Conservation (phyloP, 2,888 invertebrate species). For the Venustoraphidia nigricollis region DNA sequence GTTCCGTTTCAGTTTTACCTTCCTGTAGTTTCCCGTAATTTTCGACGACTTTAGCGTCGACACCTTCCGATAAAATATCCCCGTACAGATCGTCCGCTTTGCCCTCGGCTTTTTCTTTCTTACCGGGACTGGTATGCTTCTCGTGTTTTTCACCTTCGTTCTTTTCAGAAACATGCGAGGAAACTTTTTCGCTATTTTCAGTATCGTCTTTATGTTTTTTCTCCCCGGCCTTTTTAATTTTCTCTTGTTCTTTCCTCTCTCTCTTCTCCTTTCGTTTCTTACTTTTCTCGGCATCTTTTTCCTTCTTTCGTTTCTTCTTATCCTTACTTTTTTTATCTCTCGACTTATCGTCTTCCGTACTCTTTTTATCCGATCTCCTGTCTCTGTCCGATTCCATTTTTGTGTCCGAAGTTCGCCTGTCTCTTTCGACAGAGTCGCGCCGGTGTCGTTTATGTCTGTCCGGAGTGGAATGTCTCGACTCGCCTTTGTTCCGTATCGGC, state of each 20-base stretch:
- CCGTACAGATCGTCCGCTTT: constrained; percentile 31
- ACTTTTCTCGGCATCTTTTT: constrained; percentile 30
- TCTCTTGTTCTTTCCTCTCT: constrained; percentile 36
- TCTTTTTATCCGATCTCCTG: constrained; percentile 23
- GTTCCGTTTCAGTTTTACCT: constrained; percentile 20
- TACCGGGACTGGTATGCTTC: constrained; percentile 29
- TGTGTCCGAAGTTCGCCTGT: constrained; percentile 15
- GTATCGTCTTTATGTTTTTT: constrained; percentile 30
- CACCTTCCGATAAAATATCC: constrained; percentile 34
- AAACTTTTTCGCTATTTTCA: constrained; percentile 22
- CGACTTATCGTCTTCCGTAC: constrained; percentile 19
- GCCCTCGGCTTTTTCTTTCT: constrained; percentile 5
- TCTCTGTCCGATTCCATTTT: constrained; percentile 13
- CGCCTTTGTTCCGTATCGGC: constrained; percentile 10
- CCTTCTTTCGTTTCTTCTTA: constrained; percentile 36
- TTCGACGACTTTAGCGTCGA: constrained; percentile 40
- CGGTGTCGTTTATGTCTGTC: constrained; percentile 23
- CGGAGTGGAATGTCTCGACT: constrained; percentile 16
- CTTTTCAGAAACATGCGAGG: constrained; percentile 16
- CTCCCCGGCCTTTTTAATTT: constrained; percentile 38
- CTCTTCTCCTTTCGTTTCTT: constrained; percentile 30
- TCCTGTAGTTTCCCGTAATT: constrained; percentile 32
- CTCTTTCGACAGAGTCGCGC: constrained; percentile 22
- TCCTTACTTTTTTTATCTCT: constrained; percentile 27
- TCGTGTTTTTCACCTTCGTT: constrained; percentile 28